These are phyloP conservation scores for Lagocephalus sceleratus DNA, from an alignment of 2,797 vertebrate species.

Conservation along the genomic window DNA sequence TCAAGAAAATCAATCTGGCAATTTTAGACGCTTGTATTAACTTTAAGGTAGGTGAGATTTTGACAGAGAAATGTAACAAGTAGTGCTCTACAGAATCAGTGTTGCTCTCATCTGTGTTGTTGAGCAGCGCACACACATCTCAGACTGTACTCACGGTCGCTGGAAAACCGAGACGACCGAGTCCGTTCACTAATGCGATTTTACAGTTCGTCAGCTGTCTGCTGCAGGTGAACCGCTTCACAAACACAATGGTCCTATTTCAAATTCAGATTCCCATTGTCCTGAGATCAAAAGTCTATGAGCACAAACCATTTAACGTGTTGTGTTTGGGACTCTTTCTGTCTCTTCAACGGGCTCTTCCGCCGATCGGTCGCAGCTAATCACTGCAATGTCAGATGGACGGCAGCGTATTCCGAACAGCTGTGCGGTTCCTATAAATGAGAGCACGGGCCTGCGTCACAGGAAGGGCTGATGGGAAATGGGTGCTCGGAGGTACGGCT, in stretches of 20 bases:
- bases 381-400: conserved; percentile 49
- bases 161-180: background rate
- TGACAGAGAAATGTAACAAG: too few species aligned
- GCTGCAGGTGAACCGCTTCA: background rate
- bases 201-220: background rate
- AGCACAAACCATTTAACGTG: background rate
- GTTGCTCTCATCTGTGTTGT: background rate
- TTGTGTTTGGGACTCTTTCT: background rate
- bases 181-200: background rate
- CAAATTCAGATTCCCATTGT: too few species aligned
- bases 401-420: conserved; percentile 51
- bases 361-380: conserved; percentile 56
- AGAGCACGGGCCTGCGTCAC: conserved; percentile 43
- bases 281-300: background rate
- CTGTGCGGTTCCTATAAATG: conserved; percentile 66
- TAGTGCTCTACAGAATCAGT: background rate
- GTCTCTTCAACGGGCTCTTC: conserved; percentile 9
- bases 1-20: background rate
- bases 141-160: background rate
- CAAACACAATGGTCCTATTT: too few species aligned
- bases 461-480: conserved; percentile 58
- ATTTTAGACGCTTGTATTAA: too few species aligned
- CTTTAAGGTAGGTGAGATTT: too few species aligned
- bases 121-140: too few species aligned
- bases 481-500: conserved; percentile 30